Base-by-base conservation (phyloP, 2,888 invertebrate species). In the Nebria salina region DNA sequence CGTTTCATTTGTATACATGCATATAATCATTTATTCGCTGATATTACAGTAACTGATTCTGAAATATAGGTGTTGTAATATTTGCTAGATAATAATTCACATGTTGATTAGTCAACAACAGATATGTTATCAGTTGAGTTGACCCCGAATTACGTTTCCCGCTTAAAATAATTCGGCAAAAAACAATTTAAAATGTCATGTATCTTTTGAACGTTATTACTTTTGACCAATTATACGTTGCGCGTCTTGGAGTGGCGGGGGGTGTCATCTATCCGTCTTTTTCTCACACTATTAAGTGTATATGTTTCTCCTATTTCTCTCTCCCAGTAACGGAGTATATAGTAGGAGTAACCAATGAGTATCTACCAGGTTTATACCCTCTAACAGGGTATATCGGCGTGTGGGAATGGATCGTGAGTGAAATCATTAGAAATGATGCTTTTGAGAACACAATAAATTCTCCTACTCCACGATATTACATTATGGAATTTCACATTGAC, bases 291-390 rank as follows among this genome's bases (percentile, higher is more conserved):
- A n/a, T 54, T 77, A 77, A 26, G 72, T 77, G 72, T 72, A 68
- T 75, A 68, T 75, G 70, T 80, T 41, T 80, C 41, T 70, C 70
- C 64, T 76, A 70, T 76, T 78, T 65, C 75, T 74, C 76, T 72
- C 82, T 74, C 65, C 65, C 68, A 73, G 73, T 54, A 79, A 43
- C 75, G 74, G 34, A 76, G 66, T n/a, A 43, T 72, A 43, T 72
- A 81, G 81, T 81, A 81, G 81, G 76, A 81, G 81, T 81, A 76
- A 76, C 81, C 81, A 81, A 81, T 81, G 76, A 81, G 76, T 76
- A 43, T 72, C 73, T 15, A 76, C 65, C 76, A 81, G 81, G 72
- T 76, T 70, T 81, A 42, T 81, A 76, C 81, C 81, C 81, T 81
- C 81, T 65, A 81, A 81, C 81, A 76, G 81, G 81, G 81, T 72